phyloP scores from a whole-genome alignment of 2,113 vertebrate genomes.

The Capra hircus region DNA sequence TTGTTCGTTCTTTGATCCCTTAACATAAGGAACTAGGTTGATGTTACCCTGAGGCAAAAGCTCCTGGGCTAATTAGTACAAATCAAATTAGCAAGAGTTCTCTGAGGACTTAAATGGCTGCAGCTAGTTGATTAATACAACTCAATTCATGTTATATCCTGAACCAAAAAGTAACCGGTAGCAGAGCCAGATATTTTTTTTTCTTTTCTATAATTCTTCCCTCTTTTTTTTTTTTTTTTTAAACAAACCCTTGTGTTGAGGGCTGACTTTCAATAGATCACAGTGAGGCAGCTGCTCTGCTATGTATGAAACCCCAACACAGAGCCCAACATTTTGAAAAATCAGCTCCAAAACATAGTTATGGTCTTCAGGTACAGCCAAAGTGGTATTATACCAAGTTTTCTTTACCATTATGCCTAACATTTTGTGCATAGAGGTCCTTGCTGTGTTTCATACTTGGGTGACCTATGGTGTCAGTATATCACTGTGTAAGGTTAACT shows the following conservation, averaged over 20 bases:
- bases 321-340: not conserved
- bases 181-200: not conserved
- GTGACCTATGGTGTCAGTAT: not conserved
- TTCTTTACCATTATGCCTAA: not conserved
- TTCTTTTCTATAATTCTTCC: not conserved
- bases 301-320: not conserved
- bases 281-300: not conserved
- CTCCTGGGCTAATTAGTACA: conserved; percentile 4
- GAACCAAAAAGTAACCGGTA: not conserved
- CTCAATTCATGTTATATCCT: not conserved
- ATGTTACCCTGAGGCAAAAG: not conserved
- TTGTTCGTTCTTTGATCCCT: conserved; percentile 3
- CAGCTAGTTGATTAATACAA: not conserved
- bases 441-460: not conserved
- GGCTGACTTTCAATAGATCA: not conserved
- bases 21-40: not conserved
- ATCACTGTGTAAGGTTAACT: not conserved
- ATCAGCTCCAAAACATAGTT: not conserved
- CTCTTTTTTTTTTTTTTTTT: not conserved
- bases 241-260: not conserved
- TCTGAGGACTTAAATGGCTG: not conserved
- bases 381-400: not conserved
- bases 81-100: conserved; percentile 4
- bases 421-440: not conserved
- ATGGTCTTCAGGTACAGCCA: not conserved